Conservation (phyloP, 2,113 vertebrate genomes). For the Athene noctua region DNA sequence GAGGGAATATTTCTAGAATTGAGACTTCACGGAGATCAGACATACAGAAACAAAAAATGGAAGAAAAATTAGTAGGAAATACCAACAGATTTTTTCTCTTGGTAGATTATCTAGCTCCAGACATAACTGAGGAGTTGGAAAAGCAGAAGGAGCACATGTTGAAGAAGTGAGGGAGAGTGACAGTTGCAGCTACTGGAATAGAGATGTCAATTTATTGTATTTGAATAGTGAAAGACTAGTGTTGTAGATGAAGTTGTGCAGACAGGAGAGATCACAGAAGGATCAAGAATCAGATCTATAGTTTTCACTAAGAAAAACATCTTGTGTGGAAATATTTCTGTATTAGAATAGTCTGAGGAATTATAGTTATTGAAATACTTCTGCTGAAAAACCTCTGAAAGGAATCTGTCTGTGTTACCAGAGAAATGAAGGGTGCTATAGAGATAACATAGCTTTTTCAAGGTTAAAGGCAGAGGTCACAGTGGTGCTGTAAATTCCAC, state of each 20-base stretch:
- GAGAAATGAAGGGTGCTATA: background rate
- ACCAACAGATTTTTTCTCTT: background rate
- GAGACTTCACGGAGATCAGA: background rate
- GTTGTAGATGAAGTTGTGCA: background rate
- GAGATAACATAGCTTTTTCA: conserved; percentile 34
- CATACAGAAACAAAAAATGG: background rate
- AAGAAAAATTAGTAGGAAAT: background rate
- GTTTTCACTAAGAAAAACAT: background rate
- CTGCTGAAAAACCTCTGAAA: background rate
- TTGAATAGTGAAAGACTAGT: background rate
- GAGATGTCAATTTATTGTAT: background rate
- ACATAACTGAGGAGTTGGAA: background rate
- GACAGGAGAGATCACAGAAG: background rate
- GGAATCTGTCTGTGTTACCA: background rate
- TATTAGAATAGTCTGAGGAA: background rate
- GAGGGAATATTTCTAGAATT: background rate
- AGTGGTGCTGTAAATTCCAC: background rate
- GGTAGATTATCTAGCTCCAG: background rate
- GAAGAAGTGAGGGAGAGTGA: background rate
- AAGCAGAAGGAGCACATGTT: background rate
- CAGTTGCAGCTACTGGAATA: background rate
- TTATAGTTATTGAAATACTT: background rate
- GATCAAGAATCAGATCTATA: background rate
- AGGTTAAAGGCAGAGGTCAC: conserved; percentile 37
- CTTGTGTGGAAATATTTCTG: background rate